Percentiles rank a stretch among this genome's conserved stretches.
Evolutionary conservation across 1,140 invertebrate species (phyloP).

Genomic region (Lepidotrigona ventralis): DNA sequence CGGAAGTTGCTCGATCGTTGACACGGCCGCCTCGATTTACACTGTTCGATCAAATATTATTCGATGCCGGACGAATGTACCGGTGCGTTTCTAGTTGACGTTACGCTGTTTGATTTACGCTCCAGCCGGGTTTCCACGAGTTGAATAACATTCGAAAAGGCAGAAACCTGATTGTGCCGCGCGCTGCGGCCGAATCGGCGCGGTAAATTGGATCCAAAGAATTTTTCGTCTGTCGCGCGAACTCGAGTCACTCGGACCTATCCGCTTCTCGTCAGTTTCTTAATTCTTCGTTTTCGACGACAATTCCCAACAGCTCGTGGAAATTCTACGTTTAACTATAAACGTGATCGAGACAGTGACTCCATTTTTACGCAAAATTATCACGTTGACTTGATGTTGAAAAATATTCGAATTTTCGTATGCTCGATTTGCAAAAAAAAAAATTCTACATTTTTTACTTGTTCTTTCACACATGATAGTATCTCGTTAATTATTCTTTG

Average conservation of each 20-base stretch:
- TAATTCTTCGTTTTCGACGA: too few relatives aligned
- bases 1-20: conserved; percentile 28
- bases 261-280: too few relatives aligned
- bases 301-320: too few relatives aligned
- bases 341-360: too few relatives aligned
- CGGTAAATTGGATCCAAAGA: not conserved
- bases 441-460: too few relatives aligned
- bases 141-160: conserved; percentile 15
- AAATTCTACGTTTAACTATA: too few relatives aligned
- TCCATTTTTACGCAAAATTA: too few relatives aligned
- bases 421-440: too few relatives aligned
- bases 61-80: conserved; percentile 15
- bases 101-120: conserved; percentile 18
- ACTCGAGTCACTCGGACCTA: not conserved
- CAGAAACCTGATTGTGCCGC: not conserved
- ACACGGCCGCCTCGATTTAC: conserved; percentile 9
- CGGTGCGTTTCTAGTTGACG: not conserved
- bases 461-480: too few relatives aligned
- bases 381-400: too few relatives aligned
- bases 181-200: not conserved
- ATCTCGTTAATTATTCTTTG: too few relatives aligned
- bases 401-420: too few relatives aligned
- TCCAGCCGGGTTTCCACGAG: not conserved
- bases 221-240: not conserved
- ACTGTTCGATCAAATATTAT: conserved; percentile 38